Evolutionary conservation across 2,888 invertebrate species (phyloP), one percentile per base, ranked within the genome.

Genomic region (Torymus tubicola): DNA sequence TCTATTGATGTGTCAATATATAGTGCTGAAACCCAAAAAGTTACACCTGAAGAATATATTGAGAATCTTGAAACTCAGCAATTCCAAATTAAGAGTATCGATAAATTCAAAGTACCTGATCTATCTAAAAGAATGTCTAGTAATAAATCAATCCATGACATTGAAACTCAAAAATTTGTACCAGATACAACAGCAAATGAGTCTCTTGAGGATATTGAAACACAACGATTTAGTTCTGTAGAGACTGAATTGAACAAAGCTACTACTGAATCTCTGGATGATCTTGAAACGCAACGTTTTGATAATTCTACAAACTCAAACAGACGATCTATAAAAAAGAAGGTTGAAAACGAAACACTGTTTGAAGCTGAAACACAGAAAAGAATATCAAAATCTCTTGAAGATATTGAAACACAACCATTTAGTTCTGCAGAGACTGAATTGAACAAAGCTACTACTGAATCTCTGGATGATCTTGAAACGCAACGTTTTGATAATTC

Each of bases 401-500:
- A 31, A 31, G 31, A 31, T 31, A 31, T 31, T 31, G 31, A 31
- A 31, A 31, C 31, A 1, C 31, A 31, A 31, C 31, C 5, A 31
- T 31, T 31, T 31, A 31, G 31, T 31, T 1, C 3, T 31, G 31
- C 3, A 31, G 31, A 31, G 31, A 31, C 31, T 31, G 31, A 31
- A 2, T 31, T 31, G 0, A 31, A 8, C 4, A 31, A 1, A 2
- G 31, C 31, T 31, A 2, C 31, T 31, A 31, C 52, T 60, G 60
- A 65, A 57, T 72, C 71, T 50, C 84, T 85, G 8, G 60, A 83
- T 8, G 78, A 85, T 69, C 16, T 82, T n/a, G 84, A 85, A 76
- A 84, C 83, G 8, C 84, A 85, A 73, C 55, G 55, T 4, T 63
- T 69, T 60, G 52, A 13, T n/a, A 42, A 11, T 5, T 10, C 24